Evolutionary conservation across 2,113 vertebrate genomes (phyloP).

Genomic region (Leiothrix lutea): DNA sequence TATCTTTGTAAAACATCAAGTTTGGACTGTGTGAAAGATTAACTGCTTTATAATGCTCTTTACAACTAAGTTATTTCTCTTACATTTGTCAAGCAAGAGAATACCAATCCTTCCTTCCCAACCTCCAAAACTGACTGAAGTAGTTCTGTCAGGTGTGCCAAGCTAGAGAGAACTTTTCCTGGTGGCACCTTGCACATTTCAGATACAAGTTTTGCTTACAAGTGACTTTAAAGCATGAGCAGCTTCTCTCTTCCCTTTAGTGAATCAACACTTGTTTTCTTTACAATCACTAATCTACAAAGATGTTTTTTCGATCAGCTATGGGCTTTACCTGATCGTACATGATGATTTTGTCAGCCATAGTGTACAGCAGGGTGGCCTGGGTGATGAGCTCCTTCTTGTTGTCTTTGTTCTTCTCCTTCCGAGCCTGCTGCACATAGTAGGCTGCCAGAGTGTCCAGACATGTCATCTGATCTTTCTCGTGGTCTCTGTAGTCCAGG

Average conservation of each 20-base stretch:
- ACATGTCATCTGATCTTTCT: slow-evolving; percentile 99
- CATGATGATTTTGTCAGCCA: slow-evolving; percentile 99
- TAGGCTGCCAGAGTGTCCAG: slow-evolving; percentile 96
- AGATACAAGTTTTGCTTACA: background rate
- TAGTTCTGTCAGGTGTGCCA: background rate
- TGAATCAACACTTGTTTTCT: background rate
- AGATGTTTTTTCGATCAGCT: background rate
- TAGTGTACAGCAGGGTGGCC: slow-evolving; percentile 95
- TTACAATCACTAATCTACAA: background rate
- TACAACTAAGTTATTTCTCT: background rate
- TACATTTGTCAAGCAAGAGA: background rate
- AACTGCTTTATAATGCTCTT: background rate
- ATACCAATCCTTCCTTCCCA: background rate
- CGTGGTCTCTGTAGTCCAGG: slow-evolving; percentile 97
- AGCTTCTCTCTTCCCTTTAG: background rate
- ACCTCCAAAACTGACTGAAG: background rate
- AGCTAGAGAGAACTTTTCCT: background rate
- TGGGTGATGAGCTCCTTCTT: slow-evolving; percentile 99
- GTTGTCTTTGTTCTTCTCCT: slow-evolving; percentile 98
- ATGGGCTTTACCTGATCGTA: slow-evolving; percentile 90
- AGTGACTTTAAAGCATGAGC: background rate
- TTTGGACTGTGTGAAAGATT: background rate
- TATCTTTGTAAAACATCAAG: background rate
- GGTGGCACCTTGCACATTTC: background rate
- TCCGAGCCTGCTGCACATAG: slow-evolving; percentile 97